These are phyloP conservation scores for Gymnocheta viridis DNA, from an alignment of 2,888 invertebrate species.

Conservation along the genomic window DNA sequence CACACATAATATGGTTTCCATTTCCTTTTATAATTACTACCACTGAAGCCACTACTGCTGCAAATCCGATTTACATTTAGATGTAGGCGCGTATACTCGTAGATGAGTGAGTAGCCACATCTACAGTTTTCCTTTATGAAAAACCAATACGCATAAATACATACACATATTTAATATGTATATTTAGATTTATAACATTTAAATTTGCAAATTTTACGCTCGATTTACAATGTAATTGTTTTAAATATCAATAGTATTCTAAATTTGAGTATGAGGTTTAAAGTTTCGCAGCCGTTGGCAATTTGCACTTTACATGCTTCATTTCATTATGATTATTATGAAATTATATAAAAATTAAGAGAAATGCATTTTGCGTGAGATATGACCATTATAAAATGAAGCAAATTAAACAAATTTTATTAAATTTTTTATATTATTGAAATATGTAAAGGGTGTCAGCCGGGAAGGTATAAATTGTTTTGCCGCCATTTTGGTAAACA, in stretches of 20 bases:
- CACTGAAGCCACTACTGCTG: conserved; percentile 29
- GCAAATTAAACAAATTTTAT: conserved; percentile 6
- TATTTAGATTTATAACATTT: conserved; percentile 23
- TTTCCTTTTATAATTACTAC: conserved; percentile 38
- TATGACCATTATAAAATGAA: conserved; percentile 48
- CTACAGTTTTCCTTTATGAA: not conserved
- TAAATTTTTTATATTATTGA: not conserved
- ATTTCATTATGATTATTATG: conserved; percentile 54
- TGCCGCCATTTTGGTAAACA: too few relatives aligned
- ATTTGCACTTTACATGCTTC: conserved; percentile 65
- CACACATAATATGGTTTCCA: conserved; percentile 26
- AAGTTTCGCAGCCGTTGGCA: conserved; percentile 51
- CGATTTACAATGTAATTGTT: conserved; percentile 60
- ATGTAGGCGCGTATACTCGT: not conserved
- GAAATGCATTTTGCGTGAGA: conserved; percentile 11
- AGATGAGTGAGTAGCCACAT: not conserved
- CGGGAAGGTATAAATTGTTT: too few relatives aligned
- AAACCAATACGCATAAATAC: not conserved
- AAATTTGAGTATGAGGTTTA: conserved; percentile 46
- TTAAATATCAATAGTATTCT: conserved; percentile 38
- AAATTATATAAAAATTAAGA: conserved; percentile 29
- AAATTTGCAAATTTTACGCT: conserved; percentile 59
- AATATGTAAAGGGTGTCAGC: not conserved
- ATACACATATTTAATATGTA: not conserved
- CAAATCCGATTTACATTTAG: conserved; percentile 9